Evolutionary conservation across 2,888 invertebrate genomes (phyloP).

Genomic region (Trimorus sp.): DNA sequence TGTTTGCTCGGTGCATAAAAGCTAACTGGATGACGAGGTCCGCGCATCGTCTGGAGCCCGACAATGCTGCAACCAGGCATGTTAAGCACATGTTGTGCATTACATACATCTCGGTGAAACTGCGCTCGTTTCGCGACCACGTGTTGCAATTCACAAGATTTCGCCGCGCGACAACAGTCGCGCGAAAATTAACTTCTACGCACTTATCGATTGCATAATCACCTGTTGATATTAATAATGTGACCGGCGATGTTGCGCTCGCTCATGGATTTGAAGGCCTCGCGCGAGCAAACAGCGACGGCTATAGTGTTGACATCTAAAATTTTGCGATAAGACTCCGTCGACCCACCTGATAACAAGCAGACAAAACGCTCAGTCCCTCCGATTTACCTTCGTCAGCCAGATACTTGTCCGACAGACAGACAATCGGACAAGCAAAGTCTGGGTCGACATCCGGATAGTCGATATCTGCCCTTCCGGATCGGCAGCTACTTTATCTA

Average conservation of each 20-base stretch:
- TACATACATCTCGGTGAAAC: conserved; percentile 14
- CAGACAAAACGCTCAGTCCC: neutral
- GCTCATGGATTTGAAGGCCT: conserved; percentile 83
- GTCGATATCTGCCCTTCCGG: no score
- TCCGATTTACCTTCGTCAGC: no score
- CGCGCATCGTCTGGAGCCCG: conserved; percentile 25
- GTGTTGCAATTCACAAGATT: no score
- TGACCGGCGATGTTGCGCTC: conserved; percentile 83
- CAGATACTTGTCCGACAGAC: no score
- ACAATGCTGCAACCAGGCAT: conserved; percentile 31
- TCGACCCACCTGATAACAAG: conserved; percentile 68
- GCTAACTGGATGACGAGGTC: conserved; percentile 21
- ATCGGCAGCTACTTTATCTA: no score
- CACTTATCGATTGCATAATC: neutral
- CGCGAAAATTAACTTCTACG: no score
- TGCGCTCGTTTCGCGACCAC: no score
- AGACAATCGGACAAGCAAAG: no score
- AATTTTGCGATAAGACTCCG: conserved; percentile 79
- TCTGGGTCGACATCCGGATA: no score
- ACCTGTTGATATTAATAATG: conserved; percentile 86
- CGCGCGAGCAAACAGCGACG: conserved; percentile 83
- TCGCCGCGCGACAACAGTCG: no score
- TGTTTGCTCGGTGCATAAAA: conserved; percentile 83
- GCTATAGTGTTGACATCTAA: conserved; percentile 84
- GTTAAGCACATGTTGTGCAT: conserved; percentile 9